phyloP scores from a whole-genome alignment of 2,888 invertebrate species.

The Orthosia cruda region DNA sequence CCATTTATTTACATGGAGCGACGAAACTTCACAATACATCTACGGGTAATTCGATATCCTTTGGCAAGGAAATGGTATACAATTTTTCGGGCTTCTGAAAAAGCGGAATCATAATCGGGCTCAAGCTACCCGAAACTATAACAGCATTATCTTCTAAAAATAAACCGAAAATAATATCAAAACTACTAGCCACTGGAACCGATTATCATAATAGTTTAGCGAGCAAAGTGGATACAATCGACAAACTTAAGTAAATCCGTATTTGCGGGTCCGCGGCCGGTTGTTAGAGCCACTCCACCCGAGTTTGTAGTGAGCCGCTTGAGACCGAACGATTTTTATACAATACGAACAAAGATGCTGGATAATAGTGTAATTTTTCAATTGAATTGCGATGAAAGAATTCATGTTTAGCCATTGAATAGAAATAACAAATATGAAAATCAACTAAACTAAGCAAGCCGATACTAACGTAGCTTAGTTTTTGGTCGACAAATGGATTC shows the following conservation, averaged over 20 bases:
- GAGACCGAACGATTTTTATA: constrained; percentile 75
- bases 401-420: too few relatives aligned
- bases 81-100: background rate
- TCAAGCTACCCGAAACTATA: background rate
- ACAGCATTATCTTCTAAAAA: constrained; percentile 2
- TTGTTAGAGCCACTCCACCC: constrained; percentile 83
- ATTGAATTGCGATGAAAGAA: too few relatives aligned
- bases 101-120: background rate
- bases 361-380: background rate
- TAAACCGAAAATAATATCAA: constrained; percentile 30
- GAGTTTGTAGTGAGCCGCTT: constrained; percentile 73
- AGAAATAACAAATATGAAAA: too few relatives aligned
- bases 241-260: constrained; percentile 88
- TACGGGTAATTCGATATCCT: background rate
- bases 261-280: constrained; percentile 79
- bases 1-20: background rate
- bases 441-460: too few relatives aligned
- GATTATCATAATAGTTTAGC: constrained; percentile 67
- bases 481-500: too few relatives aligned
- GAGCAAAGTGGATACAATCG: constrained; percentile 70
- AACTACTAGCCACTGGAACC: constrained; percentile 39
- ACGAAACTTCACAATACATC: background rate
- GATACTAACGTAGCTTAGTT: too few relatives aligned
- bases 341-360: constrained; percentile 35
- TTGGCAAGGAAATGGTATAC: background rate